Evolutionary conservation across 2,797 vertebrate genomes (phyloP).

Genomic region (Myotis vivesi): DNA sequence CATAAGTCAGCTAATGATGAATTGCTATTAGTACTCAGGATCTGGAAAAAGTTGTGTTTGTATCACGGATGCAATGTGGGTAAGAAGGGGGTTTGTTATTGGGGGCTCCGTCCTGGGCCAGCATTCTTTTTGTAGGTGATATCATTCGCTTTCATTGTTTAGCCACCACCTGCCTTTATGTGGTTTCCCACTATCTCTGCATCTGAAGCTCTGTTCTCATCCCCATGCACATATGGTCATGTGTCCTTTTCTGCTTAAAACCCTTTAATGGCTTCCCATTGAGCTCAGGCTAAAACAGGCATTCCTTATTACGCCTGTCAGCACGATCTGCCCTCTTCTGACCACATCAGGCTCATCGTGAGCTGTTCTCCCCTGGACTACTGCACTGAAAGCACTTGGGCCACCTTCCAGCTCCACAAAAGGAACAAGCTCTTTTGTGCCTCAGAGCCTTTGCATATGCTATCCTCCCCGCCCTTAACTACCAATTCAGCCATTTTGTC

Average conservation of each 20-base stretch:
- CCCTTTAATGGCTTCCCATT: neutral
- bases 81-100: neutral
- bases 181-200: neutral
- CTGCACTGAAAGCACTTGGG: neutral
- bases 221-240: neutral
- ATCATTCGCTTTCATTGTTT: neutral
- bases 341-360: neutral
- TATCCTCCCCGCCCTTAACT: neutral
- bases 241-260: conserved; percentile 14
- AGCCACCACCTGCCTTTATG: neutral
- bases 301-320: neutral
- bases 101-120: neutral
- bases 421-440: neutral
- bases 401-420: neutral
- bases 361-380: neutral
- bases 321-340: neutral
- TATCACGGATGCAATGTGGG: neutral
- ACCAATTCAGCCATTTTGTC: neutral
- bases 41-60: conserved; percentile 26
- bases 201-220: neutral
- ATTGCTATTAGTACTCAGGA: neutral
- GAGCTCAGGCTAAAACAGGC: neutral
- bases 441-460: neutral
- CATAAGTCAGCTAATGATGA: neutral
- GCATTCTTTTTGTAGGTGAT: neutral